Evolutionary conservation across 2,797 vertebrate species (phyloP), one percentile per base, ranked within the genome.

Genomic region (Amniataba percoides): DNA sequence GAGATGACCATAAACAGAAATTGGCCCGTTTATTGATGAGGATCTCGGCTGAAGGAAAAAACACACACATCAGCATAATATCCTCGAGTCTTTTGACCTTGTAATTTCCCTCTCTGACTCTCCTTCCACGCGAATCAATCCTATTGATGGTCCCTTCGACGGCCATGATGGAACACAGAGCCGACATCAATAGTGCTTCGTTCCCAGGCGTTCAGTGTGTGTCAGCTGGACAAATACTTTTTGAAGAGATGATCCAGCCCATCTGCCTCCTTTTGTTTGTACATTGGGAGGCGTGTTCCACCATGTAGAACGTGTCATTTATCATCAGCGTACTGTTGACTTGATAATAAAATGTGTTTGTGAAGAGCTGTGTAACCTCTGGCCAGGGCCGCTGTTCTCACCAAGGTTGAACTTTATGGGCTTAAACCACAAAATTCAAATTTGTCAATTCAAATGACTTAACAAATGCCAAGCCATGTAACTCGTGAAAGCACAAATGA

Each of bases 201-300:
- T 82, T 80, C 66, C 60, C 65, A 36, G 60, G 3, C 0, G 4
- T 71, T 78, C 80, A 60, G 64, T 83, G 71, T 83, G 71, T 55
- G 63, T 80, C 80, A 81, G 73, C 71, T 67, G 74, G 45, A 74
- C 77, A 66, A 79, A 84, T 71, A 60, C 16, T 51, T 83, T 75
- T 67, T 25, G 2, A 34, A 51, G 59, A 69, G 64, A 59, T 62
- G 61, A 77, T 73, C 56, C 56, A 60, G 56, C 52, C 59, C 4
- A 36, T 62, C 64, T 42, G 65, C 51, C 57, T 63, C n/a, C 66
- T 18, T 74, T 60, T 49, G 43, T 1, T 13, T 48, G 19, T 42
- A 1, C 34, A 21, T 2, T n/a, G 15, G 27, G 67, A 60, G 65
- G 21, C 1, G 1, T 12, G 46, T 34, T 59, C 34, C 43, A 52